These are phyloP conservation scores for Habrosyne pyritoides DNA, from an alignment of 2,888 invertebrate species.

Conservation along the genomic window DNA sequence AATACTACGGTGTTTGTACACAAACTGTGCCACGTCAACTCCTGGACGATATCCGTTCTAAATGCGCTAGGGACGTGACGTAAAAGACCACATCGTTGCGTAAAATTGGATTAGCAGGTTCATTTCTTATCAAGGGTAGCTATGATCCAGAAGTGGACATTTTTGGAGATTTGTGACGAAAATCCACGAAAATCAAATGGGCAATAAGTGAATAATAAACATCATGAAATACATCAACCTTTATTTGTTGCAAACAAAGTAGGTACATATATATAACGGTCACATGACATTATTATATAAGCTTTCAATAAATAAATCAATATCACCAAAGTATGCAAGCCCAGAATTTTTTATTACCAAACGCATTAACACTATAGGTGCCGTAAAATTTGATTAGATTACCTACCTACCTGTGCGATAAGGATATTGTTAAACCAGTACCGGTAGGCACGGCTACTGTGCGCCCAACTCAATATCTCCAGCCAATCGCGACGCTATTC, in stretches of 20 bases:
- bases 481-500: constrained; percentile 72
- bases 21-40: constrained; percentile 14
- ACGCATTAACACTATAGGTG: constrained; percentile 26
- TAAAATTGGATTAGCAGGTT: not conserved
- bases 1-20: constrained; percentile 22
- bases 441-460: constrained; percentile 51
- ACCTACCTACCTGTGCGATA: constrained; percentile 44
- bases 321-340: not conserved
- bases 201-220: too few relatives aligned
- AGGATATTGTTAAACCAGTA: constrained; percentile 33
- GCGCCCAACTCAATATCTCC: constrained; percentile 63
- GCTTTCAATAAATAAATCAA: constrained; percentile 2
- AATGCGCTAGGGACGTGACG: not conserved
- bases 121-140: not conserved
- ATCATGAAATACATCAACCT: too few relatives aligned
- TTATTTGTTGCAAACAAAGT: too few relatives aligned
- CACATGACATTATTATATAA: not conserved
- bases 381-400: constrained; percentile 54
- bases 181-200: too few relatives aligned
- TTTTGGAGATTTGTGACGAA: not conserved
- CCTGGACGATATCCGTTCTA: constrained; percentile 3
- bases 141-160: not conserved
- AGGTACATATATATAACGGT: too few relatives aligned
- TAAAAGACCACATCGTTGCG: not conserved
- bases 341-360: constrained; percentile 12